Conservation (phyloP, 2,113 vertebrate genomes). For the Calyptomena viridis region DNA sequence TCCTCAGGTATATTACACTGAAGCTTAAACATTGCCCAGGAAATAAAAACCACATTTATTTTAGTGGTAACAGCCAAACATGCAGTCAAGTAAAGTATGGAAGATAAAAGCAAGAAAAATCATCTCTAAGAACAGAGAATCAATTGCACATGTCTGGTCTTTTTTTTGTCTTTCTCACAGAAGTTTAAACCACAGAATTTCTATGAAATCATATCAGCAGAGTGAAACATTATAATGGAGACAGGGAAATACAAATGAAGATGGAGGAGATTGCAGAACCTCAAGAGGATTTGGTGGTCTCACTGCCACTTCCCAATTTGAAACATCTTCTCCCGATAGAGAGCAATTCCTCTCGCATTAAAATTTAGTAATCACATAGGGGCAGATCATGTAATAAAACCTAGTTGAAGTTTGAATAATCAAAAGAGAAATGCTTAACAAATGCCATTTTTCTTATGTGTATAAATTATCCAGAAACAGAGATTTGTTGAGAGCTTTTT, state of each 20-base stretch:
- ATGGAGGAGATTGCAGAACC: background rate
- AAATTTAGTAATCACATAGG: background rate
- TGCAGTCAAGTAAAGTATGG: background rate
- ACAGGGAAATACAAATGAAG: conserved; percentile 20
- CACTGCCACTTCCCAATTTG: background rate
- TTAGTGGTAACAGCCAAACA: background rate
- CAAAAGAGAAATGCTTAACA: background rate
- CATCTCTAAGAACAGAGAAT: conserved; percentile 23
- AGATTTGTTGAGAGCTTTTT: background rate
- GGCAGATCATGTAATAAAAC: background rate
- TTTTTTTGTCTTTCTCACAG: background rate
- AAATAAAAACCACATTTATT: conserved; percentile 3
- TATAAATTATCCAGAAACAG: background rate
- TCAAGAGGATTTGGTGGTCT: background rate
- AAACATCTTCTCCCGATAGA: background rate
- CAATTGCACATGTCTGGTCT: background rate
- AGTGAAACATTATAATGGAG: background rate
- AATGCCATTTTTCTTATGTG: background rate
- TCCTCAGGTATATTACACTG: background rate
- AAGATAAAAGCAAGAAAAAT: conserved; percentile 30
- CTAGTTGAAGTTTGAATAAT: background rate
- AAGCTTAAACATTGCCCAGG: background rate
- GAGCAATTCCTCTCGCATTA: background rate
- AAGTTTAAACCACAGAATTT: conserved; percentile 22
- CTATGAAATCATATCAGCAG: conserved; percentile 16